A percentile compares a stretch with the other conserved stretches of the same genome.
Conservation (phyloP, 2,888 invertebrate genomes). For the Pollenia angustigena region DNA sequence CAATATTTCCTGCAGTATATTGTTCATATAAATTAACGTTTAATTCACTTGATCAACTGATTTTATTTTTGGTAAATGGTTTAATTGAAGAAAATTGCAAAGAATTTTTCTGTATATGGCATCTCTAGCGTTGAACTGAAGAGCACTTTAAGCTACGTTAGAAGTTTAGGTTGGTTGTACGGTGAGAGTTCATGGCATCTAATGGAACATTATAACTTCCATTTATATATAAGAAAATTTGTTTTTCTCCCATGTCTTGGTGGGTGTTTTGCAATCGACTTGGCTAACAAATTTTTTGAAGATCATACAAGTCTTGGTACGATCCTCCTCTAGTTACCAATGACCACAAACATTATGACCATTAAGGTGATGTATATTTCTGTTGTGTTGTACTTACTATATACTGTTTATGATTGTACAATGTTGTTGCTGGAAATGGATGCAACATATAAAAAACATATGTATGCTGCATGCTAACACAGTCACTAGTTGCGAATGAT, state of each 20-base stretch:
- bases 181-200: no score
- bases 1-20: no score
- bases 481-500: slow-evolving; percentile 62
- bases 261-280: slow-evolving; percentile 1
- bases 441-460: slow-evolving; percentile 24
- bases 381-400: slow-evolving; percentile 31
- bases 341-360: slow-evolving; percentile 60
- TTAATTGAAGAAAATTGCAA: no score
- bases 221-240: no score
- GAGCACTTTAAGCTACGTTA: no score
- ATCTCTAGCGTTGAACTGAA: no score
- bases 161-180: no score
- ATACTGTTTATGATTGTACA: slow-evolving; percentile 50
- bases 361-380: slow-evolving; percentile 68
- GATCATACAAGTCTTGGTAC: slow-evolving; percentile 32
- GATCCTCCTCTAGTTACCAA: slow-evolving; percentile 62
- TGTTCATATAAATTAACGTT: no score
- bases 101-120: no score
- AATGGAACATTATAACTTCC: no score
- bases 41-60: no score
- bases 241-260: not conserved
- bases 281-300: not conserved
- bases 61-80: no score
- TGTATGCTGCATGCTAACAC: slow-evolving; percentile 21
- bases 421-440: slow-evolving; percentile 39